Base-by-base conservation (phyloP, 2,888 invertebrate species). In the Caenorhabditis sp. region DNA sequence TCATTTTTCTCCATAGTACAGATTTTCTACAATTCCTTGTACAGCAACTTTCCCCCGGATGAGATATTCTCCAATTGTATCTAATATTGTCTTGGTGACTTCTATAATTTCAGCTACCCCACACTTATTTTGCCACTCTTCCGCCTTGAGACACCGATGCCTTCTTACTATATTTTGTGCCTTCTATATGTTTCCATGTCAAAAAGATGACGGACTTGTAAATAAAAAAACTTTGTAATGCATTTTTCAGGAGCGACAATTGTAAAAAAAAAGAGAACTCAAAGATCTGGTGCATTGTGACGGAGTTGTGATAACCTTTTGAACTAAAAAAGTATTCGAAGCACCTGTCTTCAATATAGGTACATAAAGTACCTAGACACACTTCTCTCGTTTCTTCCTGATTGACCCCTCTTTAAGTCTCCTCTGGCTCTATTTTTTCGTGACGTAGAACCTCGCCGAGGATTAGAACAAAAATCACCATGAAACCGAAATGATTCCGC, bases 221-320 rank as follows among this genome's bases (percentile, higher is more conserved):
- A 22, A 63, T 63, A 63, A 47, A 63, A 5, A 26, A 16, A 44
- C 28, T 63, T 63, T 47, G 12, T 54, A 26, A 26, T 26, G 3
- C n/a, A 19, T 7, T 38, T 38, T 38, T 38, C 38, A 38, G 38
- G 12, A 38, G 38, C 38, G 2, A 31, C 38, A 10, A 7, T 12
- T 12, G 6, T 7, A 38, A 38, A 38, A 38, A 38, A 38, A 38
- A 12, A 38, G 8, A 49, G 19, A 49, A 49, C 4, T 14, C 49
- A 49, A 49, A 49, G 49, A 49, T n/a, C 49, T 19, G 7, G 49
- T 38, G 6, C 12, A 38, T 38, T 31, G 12, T 10, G 12, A 38
- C 38, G 12, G 12, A 38, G 12, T 38, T 38, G 12, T 6, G 38
- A 38, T 38, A 10, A 38, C 38, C 38, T 38, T 38, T 38, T 10